Conservation (phyloP, 2,113 vertebrate species). For the Nycticebus coucang region DNA sequence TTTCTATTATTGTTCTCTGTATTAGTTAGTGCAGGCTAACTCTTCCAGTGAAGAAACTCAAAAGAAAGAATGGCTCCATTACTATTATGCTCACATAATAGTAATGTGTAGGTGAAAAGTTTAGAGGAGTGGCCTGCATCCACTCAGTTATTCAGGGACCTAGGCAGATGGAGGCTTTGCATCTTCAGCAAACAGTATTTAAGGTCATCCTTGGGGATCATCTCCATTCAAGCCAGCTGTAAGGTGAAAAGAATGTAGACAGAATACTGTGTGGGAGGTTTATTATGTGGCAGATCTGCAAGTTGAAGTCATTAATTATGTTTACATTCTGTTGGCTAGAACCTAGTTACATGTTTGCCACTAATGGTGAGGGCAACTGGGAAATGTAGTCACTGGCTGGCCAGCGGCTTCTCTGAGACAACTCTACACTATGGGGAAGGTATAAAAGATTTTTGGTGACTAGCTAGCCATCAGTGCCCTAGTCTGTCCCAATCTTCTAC, state of each 20-base stretch:
- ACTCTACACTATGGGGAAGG: neutral
- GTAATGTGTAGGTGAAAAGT: neutral
- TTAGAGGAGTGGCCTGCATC: neutral
- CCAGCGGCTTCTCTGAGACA: neutral
- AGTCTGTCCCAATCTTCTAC: neutral
- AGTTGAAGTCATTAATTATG: neutral
- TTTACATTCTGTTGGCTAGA: neutral
- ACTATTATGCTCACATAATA: neutral
- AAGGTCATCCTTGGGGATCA: neutral
- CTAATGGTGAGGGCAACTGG: neutral
- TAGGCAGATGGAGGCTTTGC: neutral
- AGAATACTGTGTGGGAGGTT: neutral
- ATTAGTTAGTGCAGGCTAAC: neutral
- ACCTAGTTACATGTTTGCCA: neutral
- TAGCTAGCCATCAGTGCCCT: neutral
- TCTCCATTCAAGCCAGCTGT: neutral
- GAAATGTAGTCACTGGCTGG: neutral
- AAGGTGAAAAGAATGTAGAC: neutral
- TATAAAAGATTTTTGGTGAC: neutral
- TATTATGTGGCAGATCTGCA: neutral
- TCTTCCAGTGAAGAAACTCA: neutral
- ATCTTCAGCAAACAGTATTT: neutral
- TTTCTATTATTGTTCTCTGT: neutral
- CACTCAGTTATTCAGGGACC: neutral
- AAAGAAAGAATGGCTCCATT: neutral